Base-by-base conservation (phyloP, 1,140 invertebrate genomes). In the Diabrotica virgifera region DNA sequence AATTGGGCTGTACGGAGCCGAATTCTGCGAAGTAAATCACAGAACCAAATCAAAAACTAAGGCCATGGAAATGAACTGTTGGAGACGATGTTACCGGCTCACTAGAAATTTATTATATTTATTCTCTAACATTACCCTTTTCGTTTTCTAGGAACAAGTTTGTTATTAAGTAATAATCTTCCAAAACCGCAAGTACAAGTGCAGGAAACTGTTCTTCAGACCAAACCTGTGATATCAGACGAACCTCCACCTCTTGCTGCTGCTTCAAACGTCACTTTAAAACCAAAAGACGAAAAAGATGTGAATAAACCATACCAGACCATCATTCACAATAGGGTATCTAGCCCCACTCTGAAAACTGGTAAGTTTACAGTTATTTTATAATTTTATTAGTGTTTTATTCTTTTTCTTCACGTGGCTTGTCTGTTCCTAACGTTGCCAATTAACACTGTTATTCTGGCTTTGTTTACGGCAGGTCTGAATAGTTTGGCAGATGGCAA, bases 221-320 rank as follows among this genome's bases (percentile, higher is more conserved):
- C 55, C 6, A 57, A 10, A 12, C n/a, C 55, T 57, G 58, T 59
- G 36, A 59, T 59, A 40, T 59, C 58, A 10, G 58, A 59, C 24
- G 58, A 59, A 11, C 58, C 58, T 0, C 58, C 58, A 5, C 58
- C 58, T 46, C 14, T 59, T 7, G 58, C 58, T 11, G 58, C 46
- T 2, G 46, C 58, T 46, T 59, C 58, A 12, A 50, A 8, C 13
- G 12, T 24, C n/a, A 63, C n/a, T 51, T 24, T 50, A 12, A 46
- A 56, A 55, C 37, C 36, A 5, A 56, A 65, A 54, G 72, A 75
- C 51, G 73, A 76, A 5, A 69, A 69, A 55, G 75, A 76, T 66
- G 74, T 76, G n/a, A 71, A 67, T 35, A 67, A 76, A 61, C 70
- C 74, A 8, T 61, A 75, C 5, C 73, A 76, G 38, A 57, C 72